A percentile compares a stretch with the other conserved stretches of the same genome.
Conservation (phyloP, 1,140 invertebrate genomes). For the Drosophila seguyi region DNA sequence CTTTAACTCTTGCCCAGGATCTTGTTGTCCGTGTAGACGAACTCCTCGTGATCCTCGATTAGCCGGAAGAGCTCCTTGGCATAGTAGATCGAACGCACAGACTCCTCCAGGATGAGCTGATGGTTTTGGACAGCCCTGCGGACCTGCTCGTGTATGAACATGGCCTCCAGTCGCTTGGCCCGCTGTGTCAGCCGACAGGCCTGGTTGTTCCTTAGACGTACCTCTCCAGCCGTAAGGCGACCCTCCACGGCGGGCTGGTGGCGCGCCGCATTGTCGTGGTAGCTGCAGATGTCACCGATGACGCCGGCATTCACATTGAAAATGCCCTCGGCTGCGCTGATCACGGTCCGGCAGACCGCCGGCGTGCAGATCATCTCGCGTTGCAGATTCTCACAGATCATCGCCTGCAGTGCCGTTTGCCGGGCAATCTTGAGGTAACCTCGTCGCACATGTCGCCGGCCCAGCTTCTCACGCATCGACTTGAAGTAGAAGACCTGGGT, state of each 20-base stretch:
- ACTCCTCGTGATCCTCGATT: slow-evolving; percentile 64
- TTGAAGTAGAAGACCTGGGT: slow-evolving; percentile 50
- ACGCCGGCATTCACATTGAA: slow-evolving; percentile 46
- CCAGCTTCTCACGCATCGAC: slow-evolving; percentile 51
- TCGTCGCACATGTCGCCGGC: slow-evolving; percentile 32
- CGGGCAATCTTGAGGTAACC: slow-evolving; percentile 49
- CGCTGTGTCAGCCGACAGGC: slow-evolving; percentile 55
- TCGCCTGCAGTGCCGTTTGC: slow-evolving; percentile 10
- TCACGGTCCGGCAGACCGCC: slow-evolving; percentile 33
- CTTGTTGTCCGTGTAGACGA: slow-evolving; percentile 56
- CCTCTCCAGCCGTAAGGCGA: slow-evolving; percentile 31
- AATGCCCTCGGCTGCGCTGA: slow-evolving; percentile 55
- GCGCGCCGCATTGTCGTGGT: slow-evolving; percentile 48
- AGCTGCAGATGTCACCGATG: slow-evolving; percentile 51
- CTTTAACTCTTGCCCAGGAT: slow-evolving; percentile 24
- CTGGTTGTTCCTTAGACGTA: slow-evolving; percentile 35
- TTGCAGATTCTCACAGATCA: slow-evolving; percentile 55
- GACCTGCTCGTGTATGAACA: slow-evolving; percentile 66
- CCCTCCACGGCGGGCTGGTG: slow-evolving; percentile 42
- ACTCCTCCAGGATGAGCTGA: slow-evolving; percentile 69
- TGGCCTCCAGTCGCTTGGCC: slow-evolving; percentile 62
- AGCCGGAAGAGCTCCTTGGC: slow-evolving; percentile 69
- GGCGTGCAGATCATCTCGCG: slow-evolving; percentile 36
- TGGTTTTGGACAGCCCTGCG: slow-evolving; percentile 53
- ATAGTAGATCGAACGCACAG: slow-evolving; percentile 71